phyloP scores from a whole-genome alignment of 2,888 invertebrate species.

The Ectobius pallidus region DNA sequence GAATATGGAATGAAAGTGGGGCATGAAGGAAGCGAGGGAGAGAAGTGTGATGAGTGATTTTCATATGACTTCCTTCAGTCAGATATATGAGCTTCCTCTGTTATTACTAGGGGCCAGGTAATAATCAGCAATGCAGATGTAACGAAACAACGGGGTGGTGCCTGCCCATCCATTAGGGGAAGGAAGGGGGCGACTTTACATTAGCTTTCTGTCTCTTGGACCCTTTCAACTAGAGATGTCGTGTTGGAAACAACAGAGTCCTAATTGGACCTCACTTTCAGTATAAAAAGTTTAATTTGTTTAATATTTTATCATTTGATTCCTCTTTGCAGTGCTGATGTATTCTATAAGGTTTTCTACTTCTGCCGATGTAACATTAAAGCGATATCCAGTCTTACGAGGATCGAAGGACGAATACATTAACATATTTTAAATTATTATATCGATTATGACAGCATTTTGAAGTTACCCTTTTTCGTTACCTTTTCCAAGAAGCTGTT shows the following conservation, averaged over 20 bases:
- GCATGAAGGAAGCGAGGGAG: constrained; percentile 14
- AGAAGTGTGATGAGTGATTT: constrained; percentile 24
- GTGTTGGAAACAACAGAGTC: neutral
- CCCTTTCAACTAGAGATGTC: neutral
- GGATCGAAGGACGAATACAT: too few species aligned
- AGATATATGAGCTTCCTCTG: constrained; percentile 18
- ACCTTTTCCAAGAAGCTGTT: too few species aligned
- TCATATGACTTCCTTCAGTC: constrained; percentile 25
- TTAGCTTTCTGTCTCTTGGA: constrained; percentile 12
- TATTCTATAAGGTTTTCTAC: too few species aligned
- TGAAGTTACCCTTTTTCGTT: too few species aligned
- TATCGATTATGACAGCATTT: too few species aligned
- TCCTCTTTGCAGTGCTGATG: too few species aligned
- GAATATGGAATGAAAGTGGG: constrained; percentile 23
- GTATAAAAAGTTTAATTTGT: too few species aligned
- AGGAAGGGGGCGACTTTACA: neutral
- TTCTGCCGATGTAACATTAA: too few species aligned
- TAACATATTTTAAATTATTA: too few species aligned
- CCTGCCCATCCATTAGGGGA: constrained; percentile 20
- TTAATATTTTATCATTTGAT: too few species aligned
- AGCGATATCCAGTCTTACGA: too few species aligned
- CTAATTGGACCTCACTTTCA: neutral
- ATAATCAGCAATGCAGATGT: constrained; percentile 40
- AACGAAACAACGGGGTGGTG: constrained; percentile 15
- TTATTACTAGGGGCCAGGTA: constrained; percentile 36